Evolutionary conservation across 2,113 vertebrate genomes (phyloP).

Genomic region (human): GRCh38 chr4:182307001-182307500

Average conservation of each 20-base stretch:
- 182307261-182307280: slow-evolving; percentile 4
- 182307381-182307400: not conserved
- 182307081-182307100: not conserved
- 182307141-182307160: not conserved
- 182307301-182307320: slow-evolving; percentile 42
- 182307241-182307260: slow-evolving; percentile 35
- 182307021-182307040: not conserved
- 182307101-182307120: not conserved
- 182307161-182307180: too few species aligned
- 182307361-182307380: slow-evolving; percentile 64
- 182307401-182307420: not conserved
- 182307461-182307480: not conserved
- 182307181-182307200: not conserved
- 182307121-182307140: not conserved
- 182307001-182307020: slow-evolving; percentile 56
- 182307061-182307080: slow-evolving; percentile 30
- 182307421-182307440: not conserved
- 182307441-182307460: not conserved
- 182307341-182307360: slow-evolving; percentile 34
- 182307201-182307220: not conserved
- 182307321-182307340: slow-evolving; percentile 41
- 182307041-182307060: slow-evolving; percentile 35
- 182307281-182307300: slow-evolving; percentile 54
- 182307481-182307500: not conserved
- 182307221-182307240: not conserved